Evolutionary conservation across 2,113 vertebrate species (phyloP).

Genomic region (Bufo gargarizans): DNA sequence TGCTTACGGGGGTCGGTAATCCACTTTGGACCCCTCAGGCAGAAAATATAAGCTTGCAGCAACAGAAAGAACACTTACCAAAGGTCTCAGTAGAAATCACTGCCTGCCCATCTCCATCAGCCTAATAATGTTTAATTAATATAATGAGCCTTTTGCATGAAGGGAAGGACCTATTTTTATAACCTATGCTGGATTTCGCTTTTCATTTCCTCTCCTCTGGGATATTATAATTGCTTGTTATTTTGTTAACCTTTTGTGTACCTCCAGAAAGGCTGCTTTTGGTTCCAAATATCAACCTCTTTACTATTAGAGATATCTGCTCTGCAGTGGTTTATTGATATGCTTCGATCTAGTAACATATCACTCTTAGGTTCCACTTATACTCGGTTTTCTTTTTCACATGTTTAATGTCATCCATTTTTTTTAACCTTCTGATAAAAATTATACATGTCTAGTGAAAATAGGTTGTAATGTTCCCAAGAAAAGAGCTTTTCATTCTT

Average conservation of each 20-base stretch:
- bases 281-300: background rate
- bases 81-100: slow-evolving; percentile 68
- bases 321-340: no score
- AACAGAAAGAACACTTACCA: slow-evolving; percentile 72
- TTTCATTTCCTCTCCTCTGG: slow-evolving; percentile 76
- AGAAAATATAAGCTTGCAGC: slow-evolving; percentile 68
- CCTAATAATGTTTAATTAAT: slow-evolving; percentile 86
- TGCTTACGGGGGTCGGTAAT: background rate
- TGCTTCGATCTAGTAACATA: no score
- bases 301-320: background rate
- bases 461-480: no score
- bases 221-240: slow-evolving; percentile 70
- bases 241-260: slow-evolving; percentile 60
- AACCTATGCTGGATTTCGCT: slow-evolving; percentile 76
- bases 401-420: no score
- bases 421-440: no score
- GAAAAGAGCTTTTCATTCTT: no score
- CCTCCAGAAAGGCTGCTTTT: slow-evolving; percentile 6
- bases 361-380: no score
- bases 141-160: slow-evolving; percentile 78
- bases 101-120: slow-evolving; percentile 69
- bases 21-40: background rate
- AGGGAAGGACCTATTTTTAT: slow-evolving; percentile 81
- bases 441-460: no score
- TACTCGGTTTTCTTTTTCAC: no score